Evolutionary conservation across 2,113 vertebrate species (phyloP).

Genomic region (Platycercus adscitus): DNA sequence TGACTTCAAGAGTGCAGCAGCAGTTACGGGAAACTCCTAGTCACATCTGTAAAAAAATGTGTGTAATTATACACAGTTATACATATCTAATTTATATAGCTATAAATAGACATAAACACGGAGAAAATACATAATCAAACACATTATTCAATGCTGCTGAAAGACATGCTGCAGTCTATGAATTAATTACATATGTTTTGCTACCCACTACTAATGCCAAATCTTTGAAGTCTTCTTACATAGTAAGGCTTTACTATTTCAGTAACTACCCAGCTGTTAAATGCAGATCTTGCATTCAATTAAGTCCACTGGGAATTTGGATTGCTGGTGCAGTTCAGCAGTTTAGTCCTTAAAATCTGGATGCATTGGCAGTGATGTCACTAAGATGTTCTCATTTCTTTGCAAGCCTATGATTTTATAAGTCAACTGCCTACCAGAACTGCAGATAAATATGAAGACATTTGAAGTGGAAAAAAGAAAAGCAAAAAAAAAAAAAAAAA

Average conservation of each 20-base stretch:
- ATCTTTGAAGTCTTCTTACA: background rate
- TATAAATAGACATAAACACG: background rate
- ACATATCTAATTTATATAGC: background rate
- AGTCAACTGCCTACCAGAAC: background rate
- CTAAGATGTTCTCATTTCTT: background rate
- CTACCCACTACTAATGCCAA: background rate
- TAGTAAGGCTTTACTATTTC: background rate
- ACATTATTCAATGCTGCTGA: background rate
- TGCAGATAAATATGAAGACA: background rate
- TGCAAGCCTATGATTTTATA: background rate
- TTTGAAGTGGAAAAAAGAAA: background rate
- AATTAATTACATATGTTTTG: background rate
- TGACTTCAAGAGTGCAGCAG: background rate
- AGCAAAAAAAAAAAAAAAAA: background rate
- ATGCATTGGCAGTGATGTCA: background rate
- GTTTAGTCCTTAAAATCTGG: slow-evolving; percentile 3
- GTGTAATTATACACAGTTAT: background rate
- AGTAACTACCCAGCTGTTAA: background rate
- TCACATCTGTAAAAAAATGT: background rate
- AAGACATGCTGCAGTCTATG: background rate
- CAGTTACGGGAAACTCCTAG: background rate
- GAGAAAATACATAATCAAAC: background rate
- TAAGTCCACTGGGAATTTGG: background rate
- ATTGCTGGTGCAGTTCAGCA: background rate
- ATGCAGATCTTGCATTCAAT: background rate